Percentiles rank a stretch among this genome's conserved stretches.
Conservation (phyloP, 2,797 vertebrate genomes). For the Eleutherodactylus coqui region DNA sequence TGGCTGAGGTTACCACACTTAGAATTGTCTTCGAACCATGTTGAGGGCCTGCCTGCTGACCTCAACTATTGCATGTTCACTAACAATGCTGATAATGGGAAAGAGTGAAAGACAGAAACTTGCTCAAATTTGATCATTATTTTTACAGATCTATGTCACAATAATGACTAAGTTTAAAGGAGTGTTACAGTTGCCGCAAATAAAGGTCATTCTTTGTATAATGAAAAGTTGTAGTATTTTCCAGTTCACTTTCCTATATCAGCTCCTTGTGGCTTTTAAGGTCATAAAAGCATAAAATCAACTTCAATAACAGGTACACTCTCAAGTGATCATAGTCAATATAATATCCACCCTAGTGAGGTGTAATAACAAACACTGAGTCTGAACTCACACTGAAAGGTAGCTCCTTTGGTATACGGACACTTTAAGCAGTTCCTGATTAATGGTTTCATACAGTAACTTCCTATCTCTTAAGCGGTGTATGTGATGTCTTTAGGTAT, state of each 20-base stretch:
- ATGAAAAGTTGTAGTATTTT: neutral
- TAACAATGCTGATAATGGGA: neutral
- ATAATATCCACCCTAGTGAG: no score
- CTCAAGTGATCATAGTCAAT: no score
- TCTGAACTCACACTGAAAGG: no score
- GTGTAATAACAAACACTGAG: no score
- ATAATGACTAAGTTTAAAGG: neutral
- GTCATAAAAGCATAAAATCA: no score
- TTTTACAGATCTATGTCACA: neutral
- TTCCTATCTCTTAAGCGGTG: no score
- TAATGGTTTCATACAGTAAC: no score
- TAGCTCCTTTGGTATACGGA: no score
- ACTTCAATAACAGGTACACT: no score
- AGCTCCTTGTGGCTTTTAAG: neutral
- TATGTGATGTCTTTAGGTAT: no score
- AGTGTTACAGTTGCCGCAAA: neutral
- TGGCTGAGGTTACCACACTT: slow-evolving; percentile 52
- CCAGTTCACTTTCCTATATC: no score
- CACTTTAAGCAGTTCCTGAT: no score
- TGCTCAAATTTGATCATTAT: neutral
- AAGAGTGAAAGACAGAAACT: neutral
- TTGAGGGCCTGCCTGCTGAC: slow-evolving; percentile 41
- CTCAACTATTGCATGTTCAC: slow-evolving; percentile 7
- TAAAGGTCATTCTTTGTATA: neutral
- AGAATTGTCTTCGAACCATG: slow-evolving; percentile 11